Percentiles rank a stretch among this genome's conserved stretches.
phyloP scores from a whole-genome alignment of 2,888 invertebrate species.

The Esperia sulphurella region DNA sequence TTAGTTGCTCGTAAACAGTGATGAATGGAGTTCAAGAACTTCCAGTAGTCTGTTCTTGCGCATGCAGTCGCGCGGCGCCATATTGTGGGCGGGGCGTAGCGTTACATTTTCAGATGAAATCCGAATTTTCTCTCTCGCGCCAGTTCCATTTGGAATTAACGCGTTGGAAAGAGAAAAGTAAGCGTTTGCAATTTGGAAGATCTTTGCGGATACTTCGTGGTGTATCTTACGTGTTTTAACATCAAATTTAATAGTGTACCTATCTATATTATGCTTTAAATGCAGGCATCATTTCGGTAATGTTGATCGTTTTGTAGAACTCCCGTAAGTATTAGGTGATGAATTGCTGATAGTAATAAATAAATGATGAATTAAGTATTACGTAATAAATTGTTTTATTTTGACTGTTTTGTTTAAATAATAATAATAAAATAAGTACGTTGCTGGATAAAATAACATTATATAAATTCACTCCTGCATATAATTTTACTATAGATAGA shows the following conservation, averaged over 20 bases:
- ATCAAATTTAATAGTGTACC: neutral
- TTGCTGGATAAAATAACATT: no score
- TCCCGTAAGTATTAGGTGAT: no score
- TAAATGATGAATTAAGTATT: no score
- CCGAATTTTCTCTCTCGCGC: conserved; percentile 40
- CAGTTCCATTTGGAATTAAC: conserved; percentile 28
- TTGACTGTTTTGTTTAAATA: no score
- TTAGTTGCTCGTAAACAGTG: conserved; percentile 58
- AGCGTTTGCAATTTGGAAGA: neutral
- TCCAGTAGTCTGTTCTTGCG: conserved; percentile 31
- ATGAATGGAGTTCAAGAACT: conserved; percentile 72
- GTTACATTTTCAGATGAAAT: conserved; percentile 19
- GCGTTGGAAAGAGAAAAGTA: conserved; percentile 46
- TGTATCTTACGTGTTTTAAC: neutral
- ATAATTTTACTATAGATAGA: no score
- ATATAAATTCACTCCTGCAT: no score
- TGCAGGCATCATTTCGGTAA: neutral
- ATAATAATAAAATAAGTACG: no score
- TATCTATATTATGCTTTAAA: neutral
- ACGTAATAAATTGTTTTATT: no score
- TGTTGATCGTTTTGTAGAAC: no score
- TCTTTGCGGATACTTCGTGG: neutral
- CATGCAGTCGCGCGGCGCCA: conserved; percentile 35
- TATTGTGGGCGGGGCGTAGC: conserved; percentile 62
- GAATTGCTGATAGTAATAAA: no score